Evolutionary conservation across 2,113 vertebrate species (phyloP), one percentile per base, ranked within the genome.

Genomic region (Melanotaenia duboulayi): DNA sequence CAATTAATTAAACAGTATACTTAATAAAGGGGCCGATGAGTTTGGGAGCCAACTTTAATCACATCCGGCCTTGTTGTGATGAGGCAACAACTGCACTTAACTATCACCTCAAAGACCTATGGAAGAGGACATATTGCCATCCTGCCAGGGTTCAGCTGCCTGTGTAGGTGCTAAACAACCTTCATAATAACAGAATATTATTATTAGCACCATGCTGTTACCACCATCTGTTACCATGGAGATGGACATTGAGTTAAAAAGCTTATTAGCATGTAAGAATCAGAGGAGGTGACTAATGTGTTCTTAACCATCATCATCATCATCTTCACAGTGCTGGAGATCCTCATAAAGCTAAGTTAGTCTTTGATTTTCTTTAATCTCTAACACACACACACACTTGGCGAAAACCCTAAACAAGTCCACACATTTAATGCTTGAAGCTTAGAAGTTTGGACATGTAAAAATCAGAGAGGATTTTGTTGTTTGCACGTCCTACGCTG

Each of bases 151-250:
- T 52, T 78, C 23, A 71, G 16, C 63, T 5, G 48, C 55, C 49
- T 40, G 51, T 1, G 13, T 37, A 0, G 42, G 17, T 35, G 62
- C 59, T 44, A 4, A 16, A n/a, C 49, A 62, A 23, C 67, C 68
- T 24, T 71, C 54, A 40, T 40, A 66, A 42, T 35, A 71, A 51
- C 64, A 61, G 57, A 85, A 70, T 79, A 56, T 80, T 60, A 78
- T 62, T 71, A 61, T 71, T 65, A 72, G 55, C 58, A 69, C 13
- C 1, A 23, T 52, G 72, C 28, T 17, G 24, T 79, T 76, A 66
- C 40, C 1, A 42, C 81, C 87, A 86, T 82, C 84, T 84, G 87
- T 80, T 82, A 44, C 66, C 32, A 32, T 80, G 75, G 74, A 37
- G 68, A 81, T 37, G 75, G 67, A 59, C 49, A 13, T 4, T 44